A percentile compares a stretch with the other conserved stretches of the same genome.
phyloP scores from a whole-genome alignment of 2,797 vertebrate genomes.

The Cheirogaleus major region DNA sequence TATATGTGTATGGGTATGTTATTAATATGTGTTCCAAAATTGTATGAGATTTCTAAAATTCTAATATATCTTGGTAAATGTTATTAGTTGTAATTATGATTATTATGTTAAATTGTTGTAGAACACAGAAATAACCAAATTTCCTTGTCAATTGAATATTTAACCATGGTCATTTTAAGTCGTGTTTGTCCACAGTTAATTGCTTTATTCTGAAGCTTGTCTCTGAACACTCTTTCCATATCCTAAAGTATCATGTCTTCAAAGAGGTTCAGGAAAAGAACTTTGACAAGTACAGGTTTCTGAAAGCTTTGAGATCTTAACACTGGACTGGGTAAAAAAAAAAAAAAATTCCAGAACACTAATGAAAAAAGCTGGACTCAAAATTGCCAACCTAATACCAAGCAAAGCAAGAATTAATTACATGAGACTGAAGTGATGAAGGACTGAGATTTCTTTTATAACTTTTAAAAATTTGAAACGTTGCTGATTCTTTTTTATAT shows the following conservation, averaged over 20 bases:
- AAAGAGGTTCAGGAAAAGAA: not conserved
- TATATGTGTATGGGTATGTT: not conserved
- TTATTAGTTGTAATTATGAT: not conserved
- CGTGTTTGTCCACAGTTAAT: not conserved
- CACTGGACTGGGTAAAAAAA: not conserved
- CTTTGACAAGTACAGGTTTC: not conserved
- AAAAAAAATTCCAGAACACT: not conserved
- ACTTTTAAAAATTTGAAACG: not conserved
- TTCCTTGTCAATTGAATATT: not conserved
- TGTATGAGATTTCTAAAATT: not conserved
- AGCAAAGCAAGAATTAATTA: not conserved
- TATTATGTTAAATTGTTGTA: not conserved
- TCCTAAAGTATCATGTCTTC: not conserved
- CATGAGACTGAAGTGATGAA: not conserved
- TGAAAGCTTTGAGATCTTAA: not conserved
- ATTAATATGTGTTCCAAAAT: not conserved
- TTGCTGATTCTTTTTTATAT: not conserved
- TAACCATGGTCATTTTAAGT: not conserved
- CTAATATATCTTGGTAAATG: not conserved
- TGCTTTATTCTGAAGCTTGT: not conserved
- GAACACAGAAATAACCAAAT: not conserved
- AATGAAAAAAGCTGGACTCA: not conserved
- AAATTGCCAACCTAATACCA: not conserved
- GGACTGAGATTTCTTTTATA: not conserved
- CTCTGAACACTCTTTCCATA: not conserved